Conservation (phyloP, 2,113 vertebrate genomes). For the Petrocephalus zakoni region DNA sequence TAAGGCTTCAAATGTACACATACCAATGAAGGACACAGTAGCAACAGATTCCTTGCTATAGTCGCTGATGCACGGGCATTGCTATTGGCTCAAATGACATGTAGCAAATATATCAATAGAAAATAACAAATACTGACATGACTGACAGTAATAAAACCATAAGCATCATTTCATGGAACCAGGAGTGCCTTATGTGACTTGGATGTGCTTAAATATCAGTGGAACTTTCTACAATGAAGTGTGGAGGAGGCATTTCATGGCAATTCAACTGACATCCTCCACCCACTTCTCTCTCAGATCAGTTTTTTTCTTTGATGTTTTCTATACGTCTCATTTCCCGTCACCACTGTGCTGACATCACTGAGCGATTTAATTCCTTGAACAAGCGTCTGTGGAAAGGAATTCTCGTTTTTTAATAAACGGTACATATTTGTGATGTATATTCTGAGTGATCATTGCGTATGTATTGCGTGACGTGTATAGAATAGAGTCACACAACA, state of each 20-base stretch:
- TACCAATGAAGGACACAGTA: background rate
- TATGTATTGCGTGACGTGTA: background rate
- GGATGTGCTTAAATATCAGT: background rate
- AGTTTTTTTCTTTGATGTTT: background rate
- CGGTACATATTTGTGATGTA: background rate
- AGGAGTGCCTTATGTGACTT: background rate
- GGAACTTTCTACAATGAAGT: background rate
- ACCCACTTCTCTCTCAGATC: background rate
- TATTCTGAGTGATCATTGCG: background rate
- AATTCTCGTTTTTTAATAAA: background rate
- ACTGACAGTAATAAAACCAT: background rate
- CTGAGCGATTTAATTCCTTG: background rate
- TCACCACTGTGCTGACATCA: background rate
- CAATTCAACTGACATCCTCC: background rate
- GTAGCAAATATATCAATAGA: background rate
- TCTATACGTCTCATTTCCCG: background rate
- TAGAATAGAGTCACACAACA: background rate
- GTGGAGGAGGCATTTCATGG: background rate
- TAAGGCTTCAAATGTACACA: background rate
- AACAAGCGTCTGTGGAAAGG: background rate
- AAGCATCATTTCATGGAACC: background rate
- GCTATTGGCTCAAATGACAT: background rate
- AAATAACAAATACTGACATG: background rate
- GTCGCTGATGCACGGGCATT: background rate
- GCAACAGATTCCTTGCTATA: background rate